These are phyloP conservation scores for Trichosurus vulpecula DNA, from an alignment of 2,797 vertebrate species.

Conservation along the genomic window DNA sequence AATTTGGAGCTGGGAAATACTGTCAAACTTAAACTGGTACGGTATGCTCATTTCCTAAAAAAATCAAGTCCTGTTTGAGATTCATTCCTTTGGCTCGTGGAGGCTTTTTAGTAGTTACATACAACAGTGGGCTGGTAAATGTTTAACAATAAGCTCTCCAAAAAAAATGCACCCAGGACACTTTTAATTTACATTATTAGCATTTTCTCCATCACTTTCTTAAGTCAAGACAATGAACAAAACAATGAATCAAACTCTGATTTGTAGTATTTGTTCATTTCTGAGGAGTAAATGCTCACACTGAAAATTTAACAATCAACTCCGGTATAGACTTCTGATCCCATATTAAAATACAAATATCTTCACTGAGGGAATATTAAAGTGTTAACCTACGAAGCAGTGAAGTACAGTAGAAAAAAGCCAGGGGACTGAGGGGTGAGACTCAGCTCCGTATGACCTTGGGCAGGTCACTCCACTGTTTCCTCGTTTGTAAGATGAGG, in stretches of 20 bases:
- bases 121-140: not conserved
- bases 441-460: not conserved
- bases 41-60: not conserved
- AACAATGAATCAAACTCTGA: not conserved
- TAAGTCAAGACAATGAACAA: not conserved
- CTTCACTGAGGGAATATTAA: not conserved
- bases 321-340: not conserved
- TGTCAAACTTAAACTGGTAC: not conserved
- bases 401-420: not conserved
- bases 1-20: not conserved
- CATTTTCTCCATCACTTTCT: not conserved
- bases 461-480: not conserved
- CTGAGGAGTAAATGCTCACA: not conserved
- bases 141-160: not conserved
- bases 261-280: not conserved
- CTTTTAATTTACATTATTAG: not conserved
- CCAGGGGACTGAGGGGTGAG: not conserved
- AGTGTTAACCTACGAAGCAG: not conserved
- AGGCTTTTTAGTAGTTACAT: not conserved
- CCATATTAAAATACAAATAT: not conserved
- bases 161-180: not conserved
- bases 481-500: not conserved
- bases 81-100: not conserved
- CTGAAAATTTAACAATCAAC: not conserved
- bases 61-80: not conserved